Base-by-base conservation (phyloP, 2,888 invertebrate species). In the Acrobasis consociella region DNA sequence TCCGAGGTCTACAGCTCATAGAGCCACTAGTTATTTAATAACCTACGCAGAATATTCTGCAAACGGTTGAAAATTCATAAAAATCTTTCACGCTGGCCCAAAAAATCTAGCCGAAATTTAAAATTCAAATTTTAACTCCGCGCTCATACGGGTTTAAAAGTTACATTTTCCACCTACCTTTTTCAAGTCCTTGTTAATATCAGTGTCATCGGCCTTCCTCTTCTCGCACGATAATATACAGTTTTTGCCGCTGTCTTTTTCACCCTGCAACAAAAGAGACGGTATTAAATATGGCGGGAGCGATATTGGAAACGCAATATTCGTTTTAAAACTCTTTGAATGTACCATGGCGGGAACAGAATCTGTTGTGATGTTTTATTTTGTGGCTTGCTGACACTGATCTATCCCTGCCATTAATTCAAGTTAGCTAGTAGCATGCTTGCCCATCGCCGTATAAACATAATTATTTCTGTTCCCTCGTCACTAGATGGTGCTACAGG, bases 101-200 rank as follows among this genome's bases (percentile, higher is more conserved):
- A 56, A 56, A 56, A 42, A 42, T 17, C 53, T 16, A 39, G 38
- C n/a, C 39, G 49, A 56, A 64, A 69, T 69, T 67, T 67, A 60
- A 69, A 69, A 66, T 67, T 69, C 63, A 67, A 62, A 69, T 67
- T 67, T 62, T 53, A 16, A 52, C 49, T n/a, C 16, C 22, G 22
- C 38, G 62, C 49, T 39, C 51, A 39, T 15, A 16, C 51, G 50
- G 17, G 15, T 53, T 5, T 9, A 22, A 15, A 49, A 42, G 42
- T 52, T 49, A 49, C 38, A 50, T 62, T 50, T 49, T n/a, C 11
- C 53, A 68, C 87, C 85, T 89, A 97, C 97, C 96, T 97, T 97
- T 93, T 97, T 97, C 76, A 97, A 94, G 87, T 97, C 97, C 85
- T 97, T 97, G 82, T 95, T 95, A 72, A 95, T 95, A 70, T 97